Evolutionary conservation across 2,113 vertebrate species (phyloP).

Genomic region (Thamnaconus septentrionalis): DNA sequence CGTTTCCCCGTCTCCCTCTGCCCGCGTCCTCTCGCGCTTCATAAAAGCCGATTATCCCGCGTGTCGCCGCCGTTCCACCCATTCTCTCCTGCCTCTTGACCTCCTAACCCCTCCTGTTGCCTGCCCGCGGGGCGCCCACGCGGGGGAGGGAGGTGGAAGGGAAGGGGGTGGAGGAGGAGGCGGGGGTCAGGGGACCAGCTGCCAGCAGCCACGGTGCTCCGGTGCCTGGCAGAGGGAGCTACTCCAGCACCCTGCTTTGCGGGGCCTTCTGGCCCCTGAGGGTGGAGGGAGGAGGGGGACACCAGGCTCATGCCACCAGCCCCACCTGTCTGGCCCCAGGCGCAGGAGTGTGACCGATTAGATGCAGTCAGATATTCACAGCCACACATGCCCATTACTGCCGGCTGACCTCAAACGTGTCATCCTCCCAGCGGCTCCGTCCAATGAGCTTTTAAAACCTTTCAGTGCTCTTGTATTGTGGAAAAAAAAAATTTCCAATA

Average conservation of each 20-base stretch:
- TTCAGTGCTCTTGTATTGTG: too few relatives aligned
- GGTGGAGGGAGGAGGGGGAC: constrained; percentile 40
- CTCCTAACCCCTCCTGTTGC: constrained; percentile 84
- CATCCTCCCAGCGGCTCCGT: constrained; percentile 8
- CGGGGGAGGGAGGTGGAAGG: constrained; percentile 41
- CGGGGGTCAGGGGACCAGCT: constrained; percentile 74
- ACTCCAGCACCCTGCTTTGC: constrained; percentile 78
- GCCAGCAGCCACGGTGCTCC: constrained; percentile 74
- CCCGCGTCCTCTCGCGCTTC: constrained; percentile 69
- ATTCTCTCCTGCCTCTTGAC: constrained; percentile 81
- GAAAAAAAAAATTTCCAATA: too few relatives aligned
- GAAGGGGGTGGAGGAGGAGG: constrained; percentile 32
- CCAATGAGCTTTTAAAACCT: too few relatives aligned
- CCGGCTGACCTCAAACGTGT: constrained; percentile 31
- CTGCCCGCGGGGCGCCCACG: constrained; percentile 69
- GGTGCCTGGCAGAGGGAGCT: constrained; percentile 74
- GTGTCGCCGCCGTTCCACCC: constrained; percentile 62
- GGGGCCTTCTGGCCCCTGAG: constrained; percentile 78
- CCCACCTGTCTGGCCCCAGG: constrained; percentile 78
- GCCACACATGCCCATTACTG: constrained; percentile 30
- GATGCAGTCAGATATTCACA: constrained; percentile 44
- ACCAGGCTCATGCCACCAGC: constrained; percentile 75
- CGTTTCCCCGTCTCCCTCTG: constrained; percentile 49
- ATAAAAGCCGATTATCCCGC: constrained; percentile 83
- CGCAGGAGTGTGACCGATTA: constrained; percentile 61